These are phyloP conservation scores for Oryzias sinensis DNA, from an alignment of 2,797 vertebrate genomes.

Conservation along the genomic window DNA sequence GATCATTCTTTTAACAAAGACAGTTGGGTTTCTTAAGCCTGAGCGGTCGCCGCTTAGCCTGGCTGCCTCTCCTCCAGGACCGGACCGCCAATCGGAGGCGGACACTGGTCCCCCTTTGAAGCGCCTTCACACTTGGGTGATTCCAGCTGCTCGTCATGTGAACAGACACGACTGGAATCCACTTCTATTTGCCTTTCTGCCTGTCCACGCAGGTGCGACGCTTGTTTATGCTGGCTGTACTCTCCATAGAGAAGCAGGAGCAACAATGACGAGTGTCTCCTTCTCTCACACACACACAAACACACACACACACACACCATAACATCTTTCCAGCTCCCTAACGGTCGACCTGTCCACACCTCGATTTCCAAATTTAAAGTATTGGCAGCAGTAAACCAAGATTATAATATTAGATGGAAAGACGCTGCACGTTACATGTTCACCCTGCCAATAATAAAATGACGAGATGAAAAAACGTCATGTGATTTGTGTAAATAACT, in stretches of 20 bases:
- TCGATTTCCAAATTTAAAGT: too few relatives aligned
- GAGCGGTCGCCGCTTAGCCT: constrained; percentile 49
- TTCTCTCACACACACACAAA: constrained; percentile 11
- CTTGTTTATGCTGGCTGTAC: constrained; percentile 47
- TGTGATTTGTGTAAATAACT: too few relatives aligned
- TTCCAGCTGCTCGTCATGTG: constrained; percentile 59
- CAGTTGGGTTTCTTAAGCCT: constrained; percentile 72
- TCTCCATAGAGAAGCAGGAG: constrained; percentile 36
- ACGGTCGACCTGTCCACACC: too few relatives aligned
- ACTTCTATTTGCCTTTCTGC: constrained; percentile 43
- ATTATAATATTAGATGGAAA: too few relatives aligned
- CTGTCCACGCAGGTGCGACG: constrained; percentile 41
- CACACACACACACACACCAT: not conserved
- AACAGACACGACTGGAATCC: constrained; percentile 41
- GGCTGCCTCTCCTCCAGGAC: constrained; percentile 47
- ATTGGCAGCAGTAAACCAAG: too few relatives aligned
- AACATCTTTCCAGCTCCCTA: too few relatives aligned
- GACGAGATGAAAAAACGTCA: too few relatives aligned
- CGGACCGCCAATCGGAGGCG: constrained; percentile 43
- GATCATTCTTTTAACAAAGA: constrained; percentile 33
- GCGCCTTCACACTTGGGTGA: constrained; percentile 55
- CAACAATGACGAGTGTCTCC: constrained; percentile 30
- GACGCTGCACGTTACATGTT: too few relatives aligned
- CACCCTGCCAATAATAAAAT: too few relatives aligned
- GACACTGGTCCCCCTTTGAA: constrained; percentile 44